phyloP scores from a whole-genome alignment of 2,888 invertebrate genomes.

The Epinotia bilunana region DNA sequence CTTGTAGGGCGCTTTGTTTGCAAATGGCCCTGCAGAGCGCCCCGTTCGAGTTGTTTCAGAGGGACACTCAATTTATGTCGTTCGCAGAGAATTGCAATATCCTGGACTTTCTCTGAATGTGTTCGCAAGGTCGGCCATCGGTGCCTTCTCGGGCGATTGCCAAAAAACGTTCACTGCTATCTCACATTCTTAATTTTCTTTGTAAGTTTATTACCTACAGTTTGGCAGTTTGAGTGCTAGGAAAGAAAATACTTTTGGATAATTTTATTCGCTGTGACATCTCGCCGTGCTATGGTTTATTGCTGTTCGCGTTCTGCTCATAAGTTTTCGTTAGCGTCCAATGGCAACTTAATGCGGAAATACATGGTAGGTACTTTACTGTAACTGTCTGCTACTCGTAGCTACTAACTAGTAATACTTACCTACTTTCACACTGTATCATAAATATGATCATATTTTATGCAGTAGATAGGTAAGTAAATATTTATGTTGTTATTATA shows the following conservation, averaged over 20 bases:
- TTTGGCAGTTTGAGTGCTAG: slow-evolving; percentile 39
- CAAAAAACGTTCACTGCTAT: slow-evolving; percentile 37
- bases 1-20: slow-evolving; percentile 68
- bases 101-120: slow-evolving; percentile 35
- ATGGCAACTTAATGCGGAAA: slow-evolving; percentile 17
- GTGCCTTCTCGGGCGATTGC: slow-evolving; percentile 31
- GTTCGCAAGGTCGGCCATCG: slow-evolving; percentile 34
- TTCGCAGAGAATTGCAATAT: slow-evolving; percentile 42
- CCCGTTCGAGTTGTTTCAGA: slow-evolving; percentile 44
- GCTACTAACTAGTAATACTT: background rate
- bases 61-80: slow-evolving; percentile 51
- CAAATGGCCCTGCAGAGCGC: slow-evolving; percentile 53
- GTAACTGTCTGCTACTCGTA: background rate
- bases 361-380: background rate
- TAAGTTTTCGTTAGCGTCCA: slow-evolving; percentile 29
- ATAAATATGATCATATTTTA: too few species aligned
- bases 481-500: too few species aligned
- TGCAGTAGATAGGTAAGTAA: too few species aligned
- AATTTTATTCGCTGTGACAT: slow-evolving; percentile 36
- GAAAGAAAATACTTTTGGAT: slow-evolving; percentile 33
- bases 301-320: slow-evolving; percentile 24
- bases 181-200: slow-evolving; percentile 42
- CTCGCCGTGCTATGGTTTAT: slow-evolving; percentile 25
- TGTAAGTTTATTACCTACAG: slow-evolving; percentile 35
- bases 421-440: background rate